A percentile compares a stretch with the other conserved stretches of the same genome.
Conservation (phyloP, 2,797 vertebrate species). For the Acanthurus leucopareius region DNA sequence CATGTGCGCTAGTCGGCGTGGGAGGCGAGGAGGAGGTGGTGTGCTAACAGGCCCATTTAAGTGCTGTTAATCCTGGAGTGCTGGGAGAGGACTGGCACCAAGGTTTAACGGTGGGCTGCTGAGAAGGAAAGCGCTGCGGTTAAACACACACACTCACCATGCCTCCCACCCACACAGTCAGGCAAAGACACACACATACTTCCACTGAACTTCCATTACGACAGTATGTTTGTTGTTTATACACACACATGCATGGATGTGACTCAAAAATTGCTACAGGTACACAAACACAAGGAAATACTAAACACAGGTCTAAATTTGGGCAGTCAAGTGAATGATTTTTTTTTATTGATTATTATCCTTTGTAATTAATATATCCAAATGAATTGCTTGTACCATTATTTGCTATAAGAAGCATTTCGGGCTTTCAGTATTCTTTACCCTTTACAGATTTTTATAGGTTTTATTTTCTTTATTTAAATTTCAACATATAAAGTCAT, state of each 20-base stretch:
- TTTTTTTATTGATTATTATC: no score
- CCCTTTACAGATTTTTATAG: no score
- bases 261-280: conserved; percentile 6
- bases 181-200: conserved; percentile 42
- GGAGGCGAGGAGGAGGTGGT: conserved; percentile 72
- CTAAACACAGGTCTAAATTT: no score
- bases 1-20: conserved; percentile 69
- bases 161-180: conserved; percentile 60
- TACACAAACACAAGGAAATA: conserved; percentile 1
- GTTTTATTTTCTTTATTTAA: no score
- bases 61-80: conserved; percentile 83
- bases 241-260: conserved; percentile 7
- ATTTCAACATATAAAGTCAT: no score
- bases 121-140: conserved; percentile 70
- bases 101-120: conserved; percentile 79
- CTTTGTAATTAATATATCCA: no score
- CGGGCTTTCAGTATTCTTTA: no score
- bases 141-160: conserved; percentile 58
- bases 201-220: conserved; percentile 40
- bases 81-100: conserved; percentile 75
- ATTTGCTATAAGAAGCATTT: no score
- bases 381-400: no score
- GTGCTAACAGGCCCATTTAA: conserved; percentile 81
- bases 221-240: conserved; percentile 49
- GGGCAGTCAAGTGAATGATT: no score